Evolutionary conservation across 2,888 invertebrate genomes (phyloP), one percentile per base, ranked within the genome.

Genomic region (Serripes groenlandicus): DNA sequence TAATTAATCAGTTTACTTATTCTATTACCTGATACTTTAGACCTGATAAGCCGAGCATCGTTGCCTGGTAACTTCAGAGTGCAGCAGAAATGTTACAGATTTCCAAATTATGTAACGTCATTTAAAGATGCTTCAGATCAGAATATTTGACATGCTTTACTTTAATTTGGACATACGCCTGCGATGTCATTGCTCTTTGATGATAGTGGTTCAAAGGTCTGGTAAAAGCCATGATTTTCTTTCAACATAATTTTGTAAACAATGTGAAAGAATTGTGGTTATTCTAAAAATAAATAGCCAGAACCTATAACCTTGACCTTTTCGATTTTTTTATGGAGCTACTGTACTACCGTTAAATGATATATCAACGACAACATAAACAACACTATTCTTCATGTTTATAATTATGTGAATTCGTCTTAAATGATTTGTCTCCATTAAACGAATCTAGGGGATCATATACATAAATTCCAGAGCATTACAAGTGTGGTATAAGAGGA

Each of bases 1-100:
- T 80, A 80, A 80, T 80, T 80, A 72, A 75, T 80, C 34, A 49
- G 80, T 80, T 80, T 80, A 80, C 80, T 75, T 64, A 54, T 62
- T 37, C 62, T 52, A 79, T 71, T 32, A 80, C 64, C 70, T 66
- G 80, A 80, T 80, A 80, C 71, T 28, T 35, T 69, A 21, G 42
- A 28, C 7, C 28, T 28, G 52, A 69, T 69, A 69, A 69, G 52
- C 69, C 18, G 11, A 42, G 21, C 69, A 42, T 26, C 64, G 35
- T n/a, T n/a, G n/a, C n/a, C n/a, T n/a, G n/a, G n/a, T 64, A 5
- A 52, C 70, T 52, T 32, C 70, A 52, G 23, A 30, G 52, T 70
- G 70, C 70, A 64, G 35, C 26, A 9, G 11, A 7, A 18, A 28
- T 30, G 60, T 18, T 60, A 60, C 60, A 60, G 26, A 30, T 60